Evolutionary conservation across 2,888 invertebrate species (phyloP).

Genomic region (Xestia xanthographa): DNA sequence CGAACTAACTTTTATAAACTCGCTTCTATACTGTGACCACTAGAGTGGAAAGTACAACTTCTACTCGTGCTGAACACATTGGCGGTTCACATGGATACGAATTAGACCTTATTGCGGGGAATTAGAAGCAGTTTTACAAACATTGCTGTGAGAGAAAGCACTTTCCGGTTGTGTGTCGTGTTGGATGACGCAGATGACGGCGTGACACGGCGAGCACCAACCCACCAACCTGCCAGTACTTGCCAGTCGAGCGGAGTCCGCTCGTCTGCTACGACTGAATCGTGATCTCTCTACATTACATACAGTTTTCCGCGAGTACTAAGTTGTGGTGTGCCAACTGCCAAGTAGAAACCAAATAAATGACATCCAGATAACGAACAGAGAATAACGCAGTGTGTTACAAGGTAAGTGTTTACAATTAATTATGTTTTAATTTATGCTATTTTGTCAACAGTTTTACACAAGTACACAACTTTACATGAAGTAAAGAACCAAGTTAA

Average conservation of each 20-base stretch:
- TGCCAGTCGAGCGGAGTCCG: constrained; percentile 82
- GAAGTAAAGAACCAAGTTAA: constrained; percentile 9
- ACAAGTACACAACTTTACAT: constrained; percentile 22
- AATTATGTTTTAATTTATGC: constrained; percentile 5
- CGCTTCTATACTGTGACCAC: constrained; percentile 68
- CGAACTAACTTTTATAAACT: constrained; percentile 68
- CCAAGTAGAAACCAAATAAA: constrained; percentile 68
- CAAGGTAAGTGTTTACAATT: constrained; percentile 54
- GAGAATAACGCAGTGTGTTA: constrained; percentile 34
- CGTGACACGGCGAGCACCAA: constrained; percentile 73
- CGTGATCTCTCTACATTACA: constrained; percentile 67
- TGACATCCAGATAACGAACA: constrained; percentile 68
- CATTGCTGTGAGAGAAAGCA: constrained; percentile 85
- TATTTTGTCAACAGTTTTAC: constrained; percentile 1
- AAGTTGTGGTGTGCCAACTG: constrained; percentile 60
- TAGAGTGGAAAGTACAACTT: constrained; percentile 77
- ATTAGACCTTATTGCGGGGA: constrained; percentile 76
- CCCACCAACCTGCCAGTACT: constrained; percentile 75
- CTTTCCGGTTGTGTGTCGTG: constrained; percentile 86
- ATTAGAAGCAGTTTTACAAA: constrained; percentile 77
- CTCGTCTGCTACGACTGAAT: constrained; percentile 76
- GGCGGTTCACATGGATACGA: constrained; percentile 30
- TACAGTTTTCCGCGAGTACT: constrained; percentile 72
- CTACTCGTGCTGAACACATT: constrained; percentile 49
- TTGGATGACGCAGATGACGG: constrained; percentile 88